Percentiles rank a stretch among this genome's conserved stretches.
Evolutionary conservation across 2,113 vertebrate genomes (phyloP).

Genomic region (Chloebia gouldiae): DNA sequence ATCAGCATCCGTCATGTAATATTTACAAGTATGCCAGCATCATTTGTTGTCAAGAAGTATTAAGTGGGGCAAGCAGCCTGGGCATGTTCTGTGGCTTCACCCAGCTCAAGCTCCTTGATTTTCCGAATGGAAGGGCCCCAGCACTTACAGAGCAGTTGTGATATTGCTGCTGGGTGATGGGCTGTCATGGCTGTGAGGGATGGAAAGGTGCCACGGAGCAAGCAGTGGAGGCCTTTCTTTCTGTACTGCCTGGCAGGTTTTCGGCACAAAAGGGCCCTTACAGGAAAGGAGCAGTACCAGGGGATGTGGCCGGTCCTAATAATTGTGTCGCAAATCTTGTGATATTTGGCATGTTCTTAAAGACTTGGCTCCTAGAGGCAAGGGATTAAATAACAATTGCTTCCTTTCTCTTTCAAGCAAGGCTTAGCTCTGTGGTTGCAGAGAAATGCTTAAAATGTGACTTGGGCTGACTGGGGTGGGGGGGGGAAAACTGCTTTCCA

Average conservation of each 20-base stretch:
- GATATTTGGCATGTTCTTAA: slow-evolving; percentile 31
- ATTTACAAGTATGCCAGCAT: not conserved
- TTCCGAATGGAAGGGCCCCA: not conserved
- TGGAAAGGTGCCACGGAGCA: fast-evolving
- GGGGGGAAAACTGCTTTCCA: not conserved
- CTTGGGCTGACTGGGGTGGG: not conserved
- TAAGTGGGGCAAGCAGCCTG: not conserved
- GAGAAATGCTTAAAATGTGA: slow-evolving; percentile 41
- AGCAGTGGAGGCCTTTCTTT: not conserved
- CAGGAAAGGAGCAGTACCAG: not conserved
- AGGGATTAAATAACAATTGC: slow-evolving; percentile 35
- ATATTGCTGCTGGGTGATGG: not conserved
- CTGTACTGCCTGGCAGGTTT: not conserved
- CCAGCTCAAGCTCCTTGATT: not conserved
- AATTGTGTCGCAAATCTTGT: slow-evolving; percentile 31
- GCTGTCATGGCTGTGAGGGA: fast-evolving
- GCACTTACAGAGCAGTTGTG: fast-evolving
- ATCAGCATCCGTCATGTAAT: not conserved
- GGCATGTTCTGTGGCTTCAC: not conserved
- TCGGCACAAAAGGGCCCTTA: not conserved
- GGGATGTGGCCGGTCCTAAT: not conserved
- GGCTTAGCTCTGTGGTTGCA: slow-evolving; percentile 24
- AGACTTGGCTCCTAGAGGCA: slow-evolving; percentile 5
- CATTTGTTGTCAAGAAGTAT: not conserved
- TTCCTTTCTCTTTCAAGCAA: slow-evolving; percentile 47